A percentile compares a stretch with the other conserved stretches of the same genome.
These are phyloP conservation scores for Corticium candelabrum DNA, from an alignment of 37 sponge, comb jelly and placozoan species.

Conservation along the genomic window DNA sequence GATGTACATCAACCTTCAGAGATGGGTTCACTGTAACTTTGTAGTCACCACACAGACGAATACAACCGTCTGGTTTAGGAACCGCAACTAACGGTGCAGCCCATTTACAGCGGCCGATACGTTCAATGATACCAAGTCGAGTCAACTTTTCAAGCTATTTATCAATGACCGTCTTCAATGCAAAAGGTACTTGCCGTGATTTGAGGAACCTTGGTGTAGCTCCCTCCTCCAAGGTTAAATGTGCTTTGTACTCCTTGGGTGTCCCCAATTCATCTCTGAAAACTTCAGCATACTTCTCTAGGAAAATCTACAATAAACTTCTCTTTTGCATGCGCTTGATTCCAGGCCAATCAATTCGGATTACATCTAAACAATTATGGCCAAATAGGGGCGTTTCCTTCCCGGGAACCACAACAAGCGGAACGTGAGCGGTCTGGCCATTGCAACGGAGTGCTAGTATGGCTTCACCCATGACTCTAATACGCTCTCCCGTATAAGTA, in stretches of 20 bases:
- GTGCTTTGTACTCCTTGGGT: slow-evolving; percentile 3
- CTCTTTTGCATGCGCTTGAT: slow-evolving; percentile 24
- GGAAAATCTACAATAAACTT: too few relatives aligned
- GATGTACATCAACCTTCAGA: slow-evolving; percentile 18
- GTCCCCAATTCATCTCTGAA: too few relatives aligned
- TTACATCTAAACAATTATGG: too few relatives aligned
- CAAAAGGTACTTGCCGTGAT: too few relatives aligned
- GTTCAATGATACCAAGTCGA: slow-evolving; percentile 3
- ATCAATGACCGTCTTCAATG: neutral
- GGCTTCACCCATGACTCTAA: too few relatives aligned
- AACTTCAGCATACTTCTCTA: too few relatives aligned
- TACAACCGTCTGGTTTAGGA: slow-evolving; percentile 11
- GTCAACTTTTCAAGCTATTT: slow-evolving; percentile 16
- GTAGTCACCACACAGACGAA: slow-evolving; percentile 19
- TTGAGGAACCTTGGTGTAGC: too few relatives aligned
- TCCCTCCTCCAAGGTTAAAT: neutral
- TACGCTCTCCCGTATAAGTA: too few relatives aligned
- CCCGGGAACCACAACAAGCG: too few relatives aligned
- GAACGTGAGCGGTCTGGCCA: too few relatives aligned
- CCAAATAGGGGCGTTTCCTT: too few relatives aligned
- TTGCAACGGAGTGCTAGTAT: too few relatives aligned
- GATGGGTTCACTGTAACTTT: slow-evolving; percentile 24
- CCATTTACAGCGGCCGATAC: slow-evolving; percentile 9
- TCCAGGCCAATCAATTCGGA: neutral
- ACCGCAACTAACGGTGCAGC: slow-evolving; percentile 20